phyloP scores from a whole-genome alignment of 2,113 vertebrate genomes.

The Globicephala melas region DNA sequence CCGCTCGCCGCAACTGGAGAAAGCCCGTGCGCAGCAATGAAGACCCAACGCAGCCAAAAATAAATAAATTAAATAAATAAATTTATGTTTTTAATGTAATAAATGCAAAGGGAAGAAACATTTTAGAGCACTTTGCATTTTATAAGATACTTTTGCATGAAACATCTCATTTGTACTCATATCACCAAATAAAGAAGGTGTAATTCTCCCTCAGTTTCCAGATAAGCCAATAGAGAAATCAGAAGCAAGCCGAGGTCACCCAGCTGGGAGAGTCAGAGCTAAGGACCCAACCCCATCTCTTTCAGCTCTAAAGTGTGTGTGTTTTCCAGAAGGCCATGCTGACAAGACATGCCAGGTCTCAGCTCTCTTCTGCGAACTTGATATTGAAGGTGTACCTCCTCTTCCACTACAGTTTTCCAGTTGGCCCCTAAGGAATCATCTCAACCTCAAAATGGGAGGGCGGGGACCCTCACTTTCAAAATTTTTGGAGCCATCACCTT shows the following conservation, averaged over 20 bases:
- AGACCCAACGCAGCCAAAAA: no score
- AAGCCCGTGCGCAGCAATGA: rapidly evolving
- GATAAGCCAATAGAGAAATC: background rate
- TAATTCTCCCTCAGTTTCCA: background rate
- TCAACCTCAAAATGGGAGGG: background rate
- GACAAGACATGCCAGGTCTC: background rate
- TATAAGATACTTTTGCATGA: background rate
- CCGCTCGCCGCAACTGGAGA: no score
- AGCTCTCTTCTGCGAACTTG: background rate
- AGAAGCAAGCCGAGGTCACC: background rate
- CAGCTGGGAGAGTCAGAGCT: background rate
- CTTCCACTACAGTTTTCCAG: no score
- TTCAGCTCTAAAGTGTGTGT: background rate
- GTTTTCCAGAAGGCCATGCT: background rate
- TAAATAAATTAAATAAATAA: no score
- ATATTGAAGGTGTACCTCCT: background rate
- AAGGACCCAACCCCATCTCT: background rate
- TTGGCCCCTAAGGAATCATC: background rate
- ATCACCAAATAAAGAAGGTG: background rate
- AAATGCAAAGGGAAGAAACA: background rate
- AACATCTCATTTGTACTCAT: background rate
- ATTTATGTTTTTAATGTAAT: background rate
- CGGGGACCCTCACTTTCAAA: background rate
- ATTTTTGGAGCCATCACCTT: background rate
- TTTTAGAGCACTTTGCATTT: background rate